Evolutionary conservation across 1,140 invertebrate genomes (phyloP), one percentile per base, ranked within the genome.

Genomic region (Orussus abietinus): DNA sequence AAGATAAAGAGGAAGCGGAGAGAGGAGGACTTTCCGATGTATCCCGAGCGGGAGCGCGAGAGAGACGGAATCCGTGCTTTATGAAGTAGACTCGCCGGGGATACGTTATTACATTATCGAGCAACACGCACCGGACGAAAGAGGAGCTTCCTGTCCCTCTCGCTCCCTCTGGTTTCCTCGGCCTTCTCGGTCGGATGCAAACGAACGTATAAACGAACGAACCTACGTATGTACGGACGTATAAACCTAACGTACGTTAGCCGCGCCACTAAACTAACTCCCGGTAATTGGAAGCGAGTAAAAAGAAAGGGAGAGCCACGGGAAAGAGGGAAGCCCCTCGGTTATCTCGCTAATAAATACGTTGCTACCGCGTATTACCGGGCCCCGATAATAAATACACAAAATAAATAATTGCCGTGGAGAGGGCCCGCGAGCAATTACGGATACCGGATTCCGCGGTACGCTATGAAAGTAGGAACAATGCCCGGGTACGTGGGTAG

Each of bases 101-200:
- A 58, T 66, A 61, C 62, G 59, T 69, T 69, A 66, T 64, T 66
- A 63, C 64, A 67, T 62, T 66, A 69, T 66, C 63, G 50, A 50
- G 30, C 48, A 58, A 64, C 64, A 66, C 64, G 62, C 62, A 63
- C 57, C 56, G 35, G n/a, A n/a, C n/a, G n/a, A n/a, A n/a, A n/a
- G n/a, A n/a, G n/a, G n/a, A n/a, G 44, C 42, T 42, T 52, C 48
- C 28, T 38, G 12, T 33, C 47, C 51, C 48, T 48, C 40, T 45
- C 45, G 45, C 36, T 38, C 22, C 47, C 32, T n/a, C n/a, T n/a
- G n/a, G n/a, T n/a, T n/a, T n/a, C n/a, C n/a, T n/a, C n/a, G n/a
- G n/a, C n/a, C n/a, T n/a, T n/a, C n/a, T n/a, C n/a, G n/a, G 20
- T 46, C 34, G 47, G 46, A 35, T 37, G 31, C 30, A 19, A 6